Evolutionary conservation across 2,113 vertebrate genomes (phyloP), one percentile per base, ranked within the genome.

Genomic region (Motacilla alba): DNA sequence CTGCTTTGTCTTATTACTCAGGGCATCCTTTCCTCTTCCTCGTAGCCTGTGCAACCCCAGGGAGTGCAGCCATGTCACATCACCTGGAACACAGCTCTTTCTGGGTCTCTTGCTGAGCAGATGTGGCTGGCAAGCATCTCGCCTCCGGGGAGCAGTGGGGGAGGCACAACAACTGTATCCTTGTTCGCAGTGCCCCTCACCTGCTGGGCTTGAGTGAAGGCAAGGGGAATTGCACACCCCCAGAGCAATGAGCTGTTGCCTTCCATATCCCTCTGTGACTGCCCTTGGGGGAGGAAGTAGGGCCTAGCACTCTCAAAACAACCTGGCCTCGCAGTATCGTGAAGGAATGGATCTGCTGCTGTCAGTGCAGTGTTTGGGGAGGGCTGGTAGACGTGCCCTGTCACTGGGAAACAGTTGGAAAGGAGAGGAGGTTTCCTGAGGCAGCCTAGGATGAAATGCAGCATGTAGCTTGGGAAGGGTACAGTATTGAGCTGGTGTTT

Each of bases 241-340:
- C 83, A 46, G 69, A 76, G 74, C 69, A 41, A 44, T 13, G 81
- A 82, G 49, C 66, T 64, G 24, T 41, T 55, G 67, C 59, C 69
- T 84, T 76, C 84, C 33, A 1, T 5, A 73, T 67, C 70, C 52
- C 41, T 49, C 52, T 31, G 41, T 49, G 53, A 12, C 46, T 60
- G 89, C 62, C 47, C 59, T 11, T 47, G 60, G 53, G 66, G 46
- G 35, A 43, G 33, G 23, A 53, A 63, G 20, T 12, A 52, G 43
- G 86, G 35, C 43, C 67, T 43, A 26, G 37, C 56, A 3, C 35
- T 56, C 60, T 70, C 31, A 13, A 33, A 67, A 67, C 4, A 3
- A 24, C 64, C 59, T 16, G 20, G 41, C 62, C n/a, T 31, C 0
- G 0, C n/a, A 67, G 70, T 59, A 22, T 53, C 0, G 0, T 13